phyloP scores from a whole-genome alignment of 1,140 invertebrate genomes.

The Planococcus citri region DNA sequence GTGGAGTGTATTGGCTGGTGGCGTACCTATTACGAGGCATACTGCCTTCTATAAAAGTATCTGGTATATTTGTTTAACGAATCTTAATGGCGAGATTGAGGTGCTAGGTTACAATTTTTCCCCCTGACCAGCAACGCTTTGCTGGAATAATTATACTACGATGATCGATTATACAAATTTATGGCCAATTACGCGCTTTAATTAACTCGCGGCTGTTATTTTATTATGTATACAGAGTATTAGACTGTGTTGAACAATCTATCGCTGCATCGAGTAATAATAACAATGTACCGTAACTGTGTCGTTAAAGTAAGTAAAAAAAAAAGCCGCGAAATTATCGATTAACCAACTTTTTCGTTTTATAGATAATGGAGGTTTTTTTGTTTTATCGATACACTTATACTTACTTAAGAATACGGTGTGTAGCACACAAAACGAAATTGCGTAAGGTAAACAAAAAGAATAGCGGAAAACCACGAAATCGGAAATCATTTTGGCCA shows the following conservation, averaged over 20 bases:
- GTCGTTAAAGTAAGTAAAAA: too few relatives aligned
- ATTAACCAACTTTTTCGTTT: not conserved
- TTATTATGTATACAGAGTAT: not conserved
- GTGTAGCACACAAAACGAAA: too few relatives aligned
- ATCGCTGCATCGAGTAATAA: not conserved
- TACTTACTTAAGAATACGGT: too few relatives aligned
- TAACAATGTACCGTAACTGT: constrained; percentile 2
- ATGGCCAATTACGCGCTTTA: not conserved
- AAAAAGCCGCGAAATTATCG: constrained; percentile 4
- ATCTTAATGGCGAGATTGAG: not conserved
- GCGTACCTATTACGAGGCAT: too few relatives aligned
- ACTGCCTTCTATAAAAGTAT: too few relatives aligned
- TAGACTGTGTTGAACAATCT: not conserved
- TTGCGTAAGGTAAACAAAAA: too few relatives aligned
- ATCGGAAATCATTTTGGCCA: too few relatives aligned
- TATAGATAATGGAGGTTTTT: not conserved
- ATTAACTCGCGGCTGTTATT: not conserved
- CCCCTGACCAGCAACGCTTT: not conserved
- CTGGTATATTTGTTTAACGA: too few relatives aligned
- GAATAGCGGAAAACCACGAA: too few relatives aligned
- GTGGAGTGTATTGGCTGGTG: not conserved
- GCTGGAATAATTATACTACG: not conserved
- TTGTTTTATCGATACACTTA: too few relatives aligned
- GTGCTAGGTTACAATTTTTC: too few relatives aligned
- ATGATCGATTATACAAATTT: constrained; percentile 3